Evolutionary conservation across 2,888 invertebrate species (phyloP).

Genomic region (Volucella inanis): DNA sequence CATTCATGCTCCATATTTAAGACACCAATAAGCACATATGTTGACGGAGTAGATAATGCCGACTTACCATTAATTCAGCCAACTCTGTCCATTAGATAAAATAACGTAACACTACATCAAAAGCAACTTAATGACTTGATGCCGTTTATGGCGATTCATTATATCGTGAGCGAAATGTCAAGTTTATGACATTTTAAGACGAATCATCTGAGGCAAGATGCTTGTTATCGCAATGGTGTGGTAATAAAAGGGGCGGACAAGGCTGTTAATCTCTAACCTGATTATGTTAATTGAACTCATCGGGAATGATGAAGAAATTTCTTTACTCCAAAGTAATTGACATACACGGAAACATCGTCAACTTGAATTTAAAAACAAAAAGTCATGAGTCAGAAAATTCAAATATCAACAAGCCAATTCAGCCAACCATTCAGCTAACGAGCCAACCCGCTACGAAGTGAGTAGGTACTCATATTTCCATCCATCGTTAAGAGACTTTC

Average conservation of each 20-base stretch:
- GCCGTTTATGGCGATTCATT: constrained; percentile 13
- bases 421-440: background rate
- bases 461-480: constrained; percentile 4
- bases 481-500: constrained; percentile 28
- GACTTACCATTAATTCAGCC: too few species aligned
- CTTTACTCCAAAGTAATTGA: too few species aligned
- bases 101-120: background rate
- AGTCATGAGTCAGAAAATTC: constrained; percentile 8
- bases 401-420: constrained; percentile 4
- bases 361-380: background rate
- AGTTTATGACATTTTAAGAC: constrained; percentile 1
- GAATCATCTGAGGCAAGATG: too few species aligned
- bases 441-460: background rate
- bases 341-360: background rate
- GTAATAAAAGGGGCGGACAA: too few species aligned
- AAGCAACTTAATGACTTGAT: constrained; percentile 1
- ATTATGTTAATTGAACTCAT: too few species aligned
- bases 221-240: background rate
- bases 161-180: constrained; percentile 10
- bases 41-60: too few species aligned
- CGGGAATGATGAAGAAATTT: too few species aligned
- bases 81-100: too few species aligned
- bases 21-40: too few species aligned
- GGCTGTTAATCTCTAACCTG: too few species aligned
- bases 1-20: too few species aligned